A percentile compares a stretch with the other conserved stretches of the same genome.
These are phyloP conservation scores for Nymphalis urticae DNA, from an alignment of 2,888 invertebrate genomes.

Conservation along the genomic window DNA sequence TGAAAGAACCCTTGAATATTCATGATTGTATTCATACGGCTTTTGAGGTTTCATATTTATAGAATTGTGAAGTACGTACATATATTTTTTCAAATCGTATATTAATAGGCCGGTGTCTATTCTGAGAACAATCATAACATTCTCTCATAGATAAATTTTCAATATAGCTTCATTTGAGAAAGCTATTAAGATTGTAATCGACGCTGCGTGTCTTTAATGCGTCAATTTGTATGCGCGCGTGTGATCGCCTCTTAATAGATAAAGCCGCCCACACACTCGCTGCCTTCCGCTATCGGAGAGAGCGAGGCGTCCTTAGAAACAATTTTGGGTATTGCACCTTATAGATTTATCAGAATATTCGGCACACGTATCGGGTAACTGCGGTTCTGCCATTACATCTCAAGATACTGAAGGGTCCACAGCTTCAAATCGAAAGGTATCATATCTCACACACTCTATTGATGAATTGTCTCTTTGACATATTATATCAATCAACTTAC, in stretches of 20 bases:
- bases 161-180: slow-evolving; percentile 67
- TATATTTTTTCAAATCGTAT: slow-evolving; percentile 2
- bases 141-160: slow-evolving; percentile 51
- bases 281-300: slow-evolving; percentile 19
- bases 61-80: neutral
- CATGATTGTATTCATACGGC: no score
- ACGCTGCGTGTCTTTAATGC: slow-evolving; percentile 57
- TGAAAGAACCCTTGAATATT: no score
- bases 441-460: no score
- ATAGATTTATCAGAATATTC: neutral
- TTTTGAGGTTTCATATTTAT: neutral
- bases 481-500: no score
- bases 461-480: no score
- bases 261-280: slow-evolving; percentile 55
- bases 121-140: slow-evolving; percentile 35
- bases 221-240: slow-evolving; percentile 72
- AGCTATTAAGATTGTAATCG: slow-evolving; percentile 65
- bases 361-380: neutral
- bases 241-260: slow-evolving; percentile 61
- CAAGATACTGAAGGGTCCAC: neutral
- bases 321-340: slow-evolving; percentile 14
- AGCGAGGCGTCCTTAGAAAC: slow-evolving; percentile 11
- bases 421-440: no score
- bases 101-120: slow-evolving; percentile 1
- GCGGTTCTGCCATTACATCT: neutral